Evolutionary conservation across 2,888 invertebrate genomes (phyloP).

Genomic region (Agrotis clavis): DNA sequence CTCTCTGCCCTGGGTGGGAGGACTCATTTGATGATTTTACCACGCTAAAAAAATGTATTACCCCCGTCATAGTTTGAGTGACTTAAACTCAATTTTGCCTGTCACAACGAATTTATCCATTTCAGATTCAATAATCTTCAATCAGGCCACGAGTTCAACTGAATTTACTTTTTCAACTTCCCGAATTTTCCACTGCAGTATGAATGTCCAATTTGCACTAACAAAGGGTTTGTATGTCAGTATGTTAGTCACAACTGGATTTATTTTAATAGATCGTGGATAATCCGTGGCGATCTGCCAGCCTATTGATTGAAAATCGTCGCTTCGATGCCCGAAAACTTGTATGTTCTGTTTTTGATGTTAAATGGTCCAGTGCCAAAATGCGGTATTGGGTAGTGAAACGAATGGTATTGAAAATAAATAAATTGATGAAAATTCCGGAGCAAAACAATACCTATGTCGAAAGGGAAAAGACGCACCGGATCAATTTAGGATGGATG

Average conservation of each 20-base stretch:
- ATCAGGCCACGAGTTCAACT: slow-evolving; percentile 3
- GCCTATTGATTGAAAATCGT: slow-evolving; percentile 67
- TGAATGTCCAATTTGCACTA: slow-evolving; percentile 25
- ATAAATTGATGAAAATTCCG: neutral
- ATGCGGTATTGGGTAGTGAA: slow-evolving; percentile 29
- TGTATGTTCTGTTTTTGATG: slow-evolving; percentile 48
- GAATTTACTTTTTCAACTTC: neutral
- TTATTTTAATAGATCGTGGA: slow-evolving; percentile 67
- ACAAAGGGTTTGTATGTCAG: slow-evolving; percentile 53
- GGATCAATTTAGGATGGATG: no score
- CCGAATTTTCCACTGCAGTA: slow-evolving; percentile 3
- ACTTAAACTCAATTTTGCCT: no score
- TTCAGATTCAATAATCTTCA: slow-evolving; percentile 4
- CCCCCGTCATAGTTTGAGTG: no score
- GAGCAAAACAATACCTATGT: neutral
- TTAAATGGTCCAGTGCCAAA: slow-evolving; percentile 48
- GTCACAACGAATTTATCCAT: neutral
- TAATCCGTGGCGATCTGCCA: slow-evolving; percentile 72
- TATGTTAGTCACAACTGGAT: slow-evolving; percentile 64
- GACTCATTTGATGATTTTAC: no score
- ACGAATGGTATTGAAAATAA: slow-evolving; percentile 12
- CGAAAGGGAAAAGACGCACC: neutral
- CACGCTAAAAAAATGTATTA: no score
- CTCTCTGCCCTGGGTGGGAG: no score
- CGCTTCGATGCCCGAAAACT: slow-evolving; percentile 45